A percentile compares a stretch with the other conserved stretches of the same genome.
Conservation (phyloP, 2,888 invertebrate species). For the Asteroscopus sphinx region DNA sequence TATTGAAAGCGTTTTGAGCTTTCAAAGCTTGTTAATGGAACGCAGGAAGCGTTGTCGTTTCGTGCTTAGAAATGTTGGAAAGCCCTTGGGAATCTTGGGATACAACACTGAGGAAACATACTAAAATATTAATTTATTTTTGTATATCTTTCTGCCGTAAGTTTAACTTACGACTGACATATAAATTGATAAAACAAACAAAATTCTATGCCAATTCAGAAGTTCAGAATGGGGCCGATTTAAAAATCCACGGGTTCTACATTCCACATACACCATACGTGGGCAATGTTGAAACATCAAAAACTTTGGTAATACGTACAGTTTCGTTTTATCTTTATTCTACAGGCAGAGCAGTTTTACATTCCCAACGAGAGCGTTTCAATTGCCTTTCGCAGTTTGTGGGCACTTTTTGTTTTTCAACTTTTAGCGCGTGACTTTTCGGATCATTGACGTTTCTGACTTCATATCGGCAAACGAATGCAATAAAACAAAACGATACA, state of each 20-base stretch:
- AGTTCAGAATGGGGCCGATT: too few relatives aligned
- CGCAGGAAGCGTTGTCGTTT: neutral
- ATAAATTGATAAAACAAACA: too few relatives aligned
- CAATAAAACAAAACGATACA: conserved; percentile 21
- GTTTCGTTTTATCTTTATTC: conserved; percentile 53
- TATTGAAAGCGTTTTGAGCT: neutral
- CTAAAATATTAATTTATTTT: too few relatives aligned
- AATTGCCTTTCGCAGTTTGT: conserved; percentile 52
- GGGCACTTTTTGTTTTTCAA: conserved; percentile 46
- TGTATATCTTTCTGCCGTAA: too few relatives aligned
- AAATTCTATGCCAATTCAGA: too few relatives aligned
- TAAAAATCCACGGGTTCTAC: neutral
- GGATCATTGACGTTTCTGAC: conserved; percentile 39
- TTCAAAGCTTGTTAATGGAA: neutral
- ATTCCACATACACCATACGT: neutral
- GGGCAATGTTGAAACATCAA: conserved; percentile 24
- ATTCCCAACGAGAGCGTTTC: conserved; percentile 50
- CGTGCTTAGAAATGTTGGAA: neutral
- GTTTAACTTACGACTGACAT: too few relatives aligned
- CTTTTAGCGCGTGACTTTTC: conserved; percentile 42
- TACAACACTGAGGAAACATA: neutral
- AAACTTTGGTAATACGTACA: conserved; percentile 38
- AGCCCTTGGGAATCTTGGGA: neutral
- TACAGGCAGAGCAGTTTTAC: conserved; percentile 36
- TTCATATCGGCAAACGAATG: conserved; percentile 33